Base-by-base conservation (phyloP, 2,888 invertebrate species). In the Temnothorax unifasciatus region DNA sequence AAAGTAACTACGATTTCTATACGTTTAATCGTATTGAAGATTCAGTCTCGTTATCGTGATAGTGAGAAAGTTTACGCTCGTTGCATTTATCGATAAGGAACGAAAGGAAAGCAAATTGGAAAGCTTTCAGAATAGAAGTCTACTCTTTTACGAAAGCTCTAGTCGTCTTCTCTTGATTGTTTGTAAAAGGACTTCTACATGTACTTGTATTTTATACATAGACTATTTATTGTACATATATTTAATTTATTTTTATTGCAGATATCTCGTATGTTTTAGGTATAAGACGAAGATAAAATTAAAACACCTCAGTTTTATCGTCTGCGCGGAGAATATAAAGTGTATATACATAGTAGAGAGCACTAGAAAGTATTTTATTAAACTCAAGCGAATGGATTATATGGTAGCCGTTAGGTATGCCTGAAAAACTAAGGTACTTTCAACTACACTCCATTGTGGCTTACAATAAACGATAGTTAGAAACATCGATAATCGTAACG, bases 101-200 rank as follows among this genome's bases (percentile, higher is more conserved):
- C 68, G 85, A 68, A 68, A 81, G 38, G n/a, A 9, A 54, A 54
- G 63, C 71, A 83, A 87, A 90, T 90, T 90, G 89, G 86, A 90
- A 85, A 87, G 88, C 87, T 87, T 87, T 76, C 84, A 69, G 41
- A 68, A 50, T 41, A 77, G 50, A 75, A 59, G 76, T 79, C 64
- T 47, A 11, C 44, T 59, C 83, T 38, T 87, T 86, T 83, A 83
- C 73, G 68, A 69, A 50, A 34, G 18, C 15, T 69, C n/a, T 69
- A 44, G 41, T 52, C 59, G 59, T 63, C 47, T 83, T 15, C 8
- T 44, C 15, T 25, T 47, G 8, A 59, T 34, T n/a, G 18, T 44
- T 59, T 13, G 21, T 18, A 47, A 47, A 76, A 63, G 25, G 13
- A 59, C 18, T 52, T 38, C 0, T 29, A 44, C 25, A 21, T 64